Evolutionary conservation across 2,113 vertebrate genomes (phyloP).

Genomic region (Thalassarche chlororhynchos): DNA sequence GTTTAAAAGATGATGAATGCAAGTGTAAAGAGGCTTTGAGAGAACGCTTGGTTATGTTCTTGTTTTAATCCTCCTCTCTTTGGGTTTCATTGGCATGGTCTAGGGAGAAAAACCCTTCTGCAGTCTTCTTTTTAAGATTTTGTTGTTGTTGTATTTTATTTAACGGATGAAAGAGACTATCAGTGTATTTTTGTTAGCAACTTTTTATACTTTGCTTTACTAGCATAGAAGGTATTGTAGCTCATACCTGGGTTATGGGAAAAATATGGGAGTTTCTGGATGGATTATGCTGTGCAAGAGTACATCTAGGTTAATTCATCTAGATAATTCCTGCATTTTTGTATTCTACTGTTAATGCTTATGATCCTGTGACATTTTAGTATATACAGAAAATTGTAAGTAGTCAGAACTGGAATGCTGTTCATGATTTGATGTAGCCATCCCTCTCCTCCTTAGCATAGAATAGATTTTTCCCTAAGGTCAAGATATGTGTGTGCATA

Average conservation of each 20-base stretch:
- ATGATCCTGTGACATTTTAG: background rate
- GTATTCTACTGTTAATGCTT: background rate
- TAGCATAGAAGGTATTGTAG: background rate
- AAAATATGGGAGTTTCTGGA: background rate
- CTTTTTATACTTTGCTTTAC: background rate
- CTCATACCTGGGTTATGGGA: background rate
- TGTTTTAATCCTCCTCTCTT: background rate
- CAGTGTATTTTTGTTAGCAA: background rate
- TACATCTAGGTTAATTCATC: background rate
- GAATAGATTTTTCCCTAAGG: background rate
- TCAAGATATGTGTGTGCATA: background rate
- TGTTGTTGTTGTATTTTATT: background rate
- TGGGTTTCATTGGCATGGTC: background rate
- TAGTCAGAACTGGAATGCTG: background rate
- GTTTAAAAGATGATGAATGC: slow-evolving; percentile 25
- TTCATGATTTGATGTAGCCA: background rate
- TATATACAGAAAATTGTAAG: background rate
- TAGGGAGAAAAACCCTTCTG: background rate
- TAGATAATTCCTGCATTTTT: background rate
- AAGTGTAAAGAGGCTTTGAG: slow-evolving; percentile 7
- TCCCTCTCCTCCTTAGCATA: background rate
- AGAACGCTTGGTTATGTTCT: background rate
- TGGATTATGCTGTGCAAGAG: background rate
- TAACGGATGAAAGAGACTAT: background rate
- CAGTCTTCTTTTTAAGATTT: background rate